phyloP scores from a whole-genome alignment of 1,140 invertebrate species.

The Drosophila miranda region DNA sequence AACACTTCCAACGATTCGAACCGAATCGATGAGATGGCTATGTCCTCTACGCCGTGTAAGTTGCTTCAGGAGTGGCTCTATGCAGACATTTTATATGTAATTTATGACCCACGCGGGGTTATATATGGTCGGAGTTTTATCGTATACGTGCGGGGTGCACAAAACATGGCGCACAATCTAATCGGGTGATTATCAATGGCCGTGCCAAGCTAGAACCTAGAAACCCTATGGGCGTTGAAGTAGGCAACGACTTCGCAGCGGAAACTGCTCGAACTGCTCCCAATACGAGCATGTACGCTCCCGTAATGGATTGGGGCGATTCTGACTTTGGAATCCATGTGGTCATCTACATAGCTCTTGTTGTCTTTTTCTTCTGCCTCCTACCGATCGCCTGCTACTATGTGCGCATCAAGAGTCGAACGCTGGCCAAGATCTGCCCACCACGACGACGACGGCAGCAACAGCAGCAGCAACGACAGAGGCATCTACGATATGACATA shows the following conservation, averaged over 20 bases:
- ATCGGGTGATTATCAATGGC: constrained; percentile 36
- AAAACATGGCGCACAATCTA: constrained; percentile 47
- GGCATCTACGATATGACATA: constrained; percentile 25
- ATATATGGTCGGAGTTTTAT: constrained; percentile 39
- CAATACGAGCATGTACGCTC: constrained; percentile 14
- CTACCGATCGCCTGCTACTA: constrained; percentile 66
- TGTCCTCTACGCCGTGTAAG: too few relatives aligned
- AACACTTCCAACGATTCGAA: too few relatives aligned
- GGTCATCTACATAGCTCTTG: constrained; percentile 46
- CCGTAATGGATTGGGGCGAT: constrained; percentile 33
- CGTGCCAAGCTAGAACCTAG: constrained; percentile 33
- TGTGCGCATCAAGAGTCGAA: constrained; percentile 62
- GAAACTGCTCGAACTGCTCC: neutral
- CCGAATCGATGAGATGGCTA: too few relatives aligned
- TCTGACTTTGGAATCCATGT: constrained; percentile 37
- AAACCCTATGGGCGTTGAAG: constrained; percentile 10
- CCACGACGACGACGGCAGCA: constrained; percentile 48
- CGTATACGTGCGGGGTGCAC: constrained; percentile 9
- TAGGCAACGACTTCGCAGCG: constrained; percentile 12
- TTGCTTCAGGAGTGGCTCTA: too few relatives aligned
- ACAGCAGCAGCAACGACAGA: constrained; percentile 4
- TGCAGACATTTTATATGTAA: constrained; percentile 7
- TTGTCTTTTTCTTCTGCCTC: constrained; percentile 55
- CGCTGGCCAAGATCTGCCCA: constrained; percentile 60
- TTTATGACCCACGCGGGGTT: constrained; percentile 1